These are phyloP conservation scores for Pseudochirops cupreus DNA, from an alignment of 2,797 vertebrate species.

Conservation along the genomic window DNA sequence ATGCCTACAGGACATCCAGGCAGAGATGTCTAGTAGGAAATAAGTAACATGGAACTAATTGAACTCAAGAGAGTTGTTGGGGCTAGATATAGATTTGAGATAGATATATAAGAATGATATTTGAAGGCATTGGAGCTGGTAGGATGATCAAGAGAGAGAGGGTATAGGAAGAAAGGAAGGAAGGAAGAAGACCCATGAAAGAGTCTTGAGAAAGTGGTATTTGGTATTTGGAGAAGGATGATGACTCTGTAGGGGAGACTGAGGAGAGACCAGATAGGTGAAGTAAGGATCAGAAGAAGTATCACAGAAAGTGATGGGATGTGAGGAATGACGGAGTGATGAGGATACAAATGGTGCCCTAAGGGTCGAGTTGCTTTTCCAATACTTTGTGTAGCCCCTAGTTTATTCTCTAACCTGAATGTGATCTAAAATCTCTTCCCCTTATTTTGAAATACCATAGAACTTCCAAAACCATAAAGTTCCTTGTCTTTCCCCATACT, in stretches of 20 bases:
- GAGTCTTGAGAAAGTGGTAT: background rate
- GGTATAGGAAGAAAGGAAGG: background rate
- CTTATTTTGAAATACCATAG: too few species aligned
- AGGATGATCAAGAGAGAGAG: background rate
- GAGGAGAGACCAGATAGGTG: background rate
- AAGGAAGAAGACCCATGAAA: background rate
- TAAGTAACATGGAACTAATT: background rate
- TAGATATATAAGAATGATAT: background rate
- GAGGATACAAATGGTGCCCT: too few species aligned
- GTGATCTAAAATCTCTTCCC: too few species aligned
- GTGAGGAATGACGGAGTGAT: background rate
- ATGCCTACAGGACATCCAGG: background rate
- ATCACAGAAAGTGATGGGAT: too few species aligned
- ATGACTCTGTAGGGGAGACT: background rate
- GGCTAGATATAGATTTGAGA: background rate
- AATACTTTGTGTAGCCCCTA: too few species aligned
- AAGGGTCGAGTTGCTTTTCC: too few species aligned
- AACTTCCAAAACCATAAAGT: too few species aligned
- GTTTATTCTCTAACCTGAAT: too few species aligned
- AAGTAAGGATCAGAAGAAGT: too few species aligned
- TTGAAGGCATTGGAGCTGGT: background rate
- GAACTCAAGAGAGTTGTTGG: background rate
- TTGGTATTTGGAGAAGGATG: background rate
- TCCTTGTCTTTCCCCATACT: too few species aligned
- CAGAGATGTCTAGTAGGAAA: background rate